Evolutionary conservation across 2,888 invertebrate genomes (phyloP).

Genomic region (Poecilus cupreus): DNA sequence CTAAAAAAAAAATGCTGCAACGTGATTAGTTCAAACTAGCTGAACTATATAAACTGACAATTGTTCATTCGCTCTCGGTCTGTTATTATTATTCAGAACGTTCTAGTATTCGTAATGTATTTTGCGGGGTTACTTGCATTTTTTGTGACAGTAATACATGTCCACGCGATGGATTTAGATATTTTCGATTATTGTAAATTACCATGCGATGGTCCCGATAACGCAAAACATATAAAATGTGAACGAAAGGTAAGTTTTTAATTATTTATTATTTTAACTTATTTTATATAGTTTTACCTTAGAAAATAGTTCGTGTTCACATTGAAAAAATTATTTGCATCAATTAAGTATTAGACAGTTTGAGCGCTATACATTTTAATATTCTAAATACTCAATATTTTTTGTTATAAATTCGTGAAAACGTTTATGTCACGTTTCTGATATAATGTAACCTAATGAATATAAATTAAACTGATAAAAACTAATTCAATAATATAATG

Average conservation of each 20-base stretch:
- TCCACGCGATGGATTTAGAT: neutral
- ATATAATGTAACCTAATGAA: no score
- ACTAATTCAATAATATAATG: no score
- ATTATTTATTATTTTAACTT: neutral
- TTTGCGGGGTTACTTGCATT: neutral
- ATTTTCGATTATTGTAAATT: constrained; percentile 11
- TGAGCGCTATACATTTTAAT: no score
- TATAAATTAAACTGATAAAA: no score
- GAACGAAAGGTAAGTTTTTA: constrained; percentile 19
- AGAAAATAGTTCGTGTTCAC: no score
- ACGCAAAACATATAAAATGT: neutral
- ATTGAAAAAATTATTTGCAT: no score
- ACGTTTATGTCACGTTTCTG: no score
- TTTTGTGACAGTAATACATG: neutral
- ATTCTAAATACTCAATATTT: no score
- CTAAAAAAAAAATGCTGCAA: constrained; percentile 3
- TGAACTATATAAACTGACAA: constrained; percentile 5
- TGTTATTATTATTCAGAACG: neutral
- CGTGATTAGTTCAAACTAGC: constrained; percentile 9
- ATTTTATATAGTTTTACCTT: no score
- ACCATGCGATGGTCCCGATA: neutral
- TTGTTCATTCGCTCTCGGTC: neutral
- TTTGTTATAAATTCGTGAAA: no score
- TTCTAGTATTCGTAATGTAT: neutral
- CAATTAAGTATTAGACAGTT: no score